These are phyloP conservation scores for Hycleus cichorii DNA, from an alignment of 1,140 invertebrate genomes.

Conservation along the genomic window DNA sequence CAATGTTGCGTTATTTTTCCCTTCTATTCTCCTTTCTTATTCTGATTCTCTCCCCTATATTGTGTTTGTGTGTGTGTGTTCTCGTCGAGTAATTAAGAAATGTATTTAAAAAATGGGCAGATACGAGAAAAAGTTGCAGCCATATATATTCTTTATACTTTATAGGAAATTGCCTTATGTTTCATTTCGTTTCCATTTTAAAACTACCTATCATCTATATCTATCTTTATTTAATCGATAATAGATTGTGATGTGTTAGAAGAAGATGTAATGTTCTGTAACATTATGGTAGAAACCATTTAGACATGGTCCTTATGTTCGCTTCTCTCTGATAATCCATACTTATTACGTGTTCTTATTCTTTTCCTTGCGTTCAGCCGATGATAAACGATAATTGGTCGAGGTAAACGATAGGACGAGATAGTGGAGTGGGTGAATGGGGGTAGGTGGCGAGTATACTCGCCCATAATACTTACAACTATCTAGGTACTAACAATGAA, in stretches of 20 bases:
- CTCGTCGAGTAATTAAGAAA: slow-evolving; percentile 31
- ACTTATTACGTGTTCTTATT: slow-evolving; percentile 40
- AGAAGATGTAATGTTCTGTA: slow-evolving; percentile 4
- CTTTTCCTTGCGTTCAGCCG: slow-evolving; percentile 33
- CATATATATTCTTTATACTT: slow-evolving; percentile 36
- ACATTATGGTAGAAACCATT: slow-evolving; percentile 9
- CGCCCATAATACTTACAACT: neutral
- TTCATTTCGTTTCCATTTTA: slow-evolving; percentile 22
- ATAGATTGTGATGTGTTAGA: neutral
- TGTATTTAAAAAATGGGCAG: slow-evolving; percentile 34
- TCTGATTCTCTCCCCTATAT: too few species aligned
- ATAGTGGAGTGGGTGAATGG: neutral
- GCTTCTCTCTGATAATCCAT: slow-evolving; percentile 37
- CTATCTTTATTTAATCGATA: slow-evolving; percentile 3
- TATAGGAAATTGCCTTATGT: slow-evolving; percentile 36
- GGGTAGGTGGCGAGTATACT: neutral
- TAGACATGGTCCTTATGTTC: slow-evolving; percentile 29
- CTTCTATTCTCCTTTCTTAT: too few species aligned
- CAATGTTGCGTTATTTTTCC: too few species aligned
- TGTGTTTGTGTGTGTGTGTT: too few species aligned
- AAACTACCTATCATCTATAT: neutral
- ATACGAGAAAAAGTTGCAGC: slow-evolving; percentile 31
- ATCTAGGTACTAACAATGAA: neutral
- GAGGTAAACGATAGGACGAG: slow-evolving; percentile 30
- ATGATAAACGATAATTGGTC: slow-evolving; percentile 39